Percentiles rank a stretch among this genome's conserved stretches.
Evolutionary conservation across 2,888 invertebrate genomes (phyloP).

Genomic region (Allophyes oxyacanthae): DNA sequence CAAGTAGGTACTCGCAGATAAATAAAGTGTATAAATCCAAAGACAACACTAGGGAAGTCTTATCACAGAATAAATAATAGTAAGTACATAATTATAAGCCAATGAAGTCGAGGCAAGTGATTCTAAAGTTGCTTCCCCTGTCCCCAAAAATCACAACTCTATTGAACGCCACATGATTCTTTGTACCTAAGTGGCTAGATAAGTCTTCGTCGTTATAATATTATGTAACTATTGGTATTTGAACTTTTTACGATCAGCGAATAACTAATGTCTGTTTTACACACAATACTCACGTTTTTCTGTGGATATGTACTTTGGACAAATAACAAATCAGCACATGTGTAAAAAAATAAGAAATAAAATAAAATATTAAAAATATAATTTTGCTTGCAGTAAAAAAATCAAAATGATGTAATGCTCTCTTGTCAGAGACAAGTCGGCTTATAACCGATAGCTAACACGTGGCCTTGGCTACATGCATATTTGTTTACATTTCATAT

Average conservation of each 20-base stretch:
- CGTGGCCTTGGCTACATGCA: conserved; percentile 86
- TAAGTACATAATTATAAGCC: too few relatives aligned
- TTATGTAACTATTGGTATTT: conserved; percentile 70
- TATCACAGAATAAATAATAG: too few relatives aligned
- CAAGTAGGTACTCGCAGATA: too few relatives aligned
- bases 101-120: conserved; percentile 50
- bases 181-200: conserved; percentile 70
- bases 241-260: conserved; percentile 67
- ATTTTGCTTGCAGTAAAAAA: conserved; percentile 62
- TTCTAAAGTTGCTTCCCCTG: conserved; percentile 41
- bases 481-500: conserved; percentile 80
- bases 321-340: conserved; percentile 80
- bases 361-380: conserved; percentile 20
- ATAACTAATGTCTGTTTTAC: conserved; percentile 62
- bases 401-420: conserved; percentile 65
- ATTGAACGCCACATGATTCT: conserved; percentile 70
- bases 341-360: conserved; percentile 57
- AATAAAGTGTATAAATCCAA: too few relatives aligned
- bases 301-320: conserved; percentile 68
- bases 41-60: too few relatives aligned
- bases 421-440: conserved; percentile 79
- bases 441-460: conserved; percentile 82
- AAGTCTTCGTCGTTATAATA: conserved; percentile 74
- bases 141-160: conserved; percentile 68
- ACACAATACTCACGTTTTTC: conserved; percentile 57